Evolutionary conservation across 2,888 invertebrate species (phyloP), one percentile per base, ranked within the genome.

Genomic region (Diarsia rubi): DNA sequence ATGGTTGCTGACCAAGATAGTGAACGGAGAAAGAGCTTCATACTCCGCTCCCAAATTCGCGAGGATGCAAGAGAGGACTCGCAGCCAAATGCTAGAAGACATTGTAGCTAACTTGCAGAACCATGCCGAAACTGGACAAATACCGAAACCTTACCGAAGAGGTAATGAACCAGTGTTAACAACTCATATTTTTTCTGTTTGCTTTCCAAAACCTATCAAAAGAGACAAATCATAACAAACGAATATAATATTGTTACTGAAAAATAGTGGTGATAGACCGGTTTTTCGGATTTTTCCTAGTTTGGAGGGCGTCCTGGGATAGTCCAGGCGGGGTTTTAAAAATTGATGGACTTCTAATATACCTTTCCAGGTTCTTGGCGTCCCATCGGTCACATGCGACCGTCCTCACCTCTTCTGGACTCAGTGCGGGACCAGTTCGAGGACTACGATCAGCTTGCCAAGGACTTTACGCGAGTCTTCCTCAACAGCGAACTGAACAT

Each of bases 11-110:
- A 99, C 99, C 19, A 99, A 99, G 95, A 98, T 99, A 84, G 99
- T 99, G 5, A 99, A 99, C 89, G 99, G 99, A 0, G 99, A 99
- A 94, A 97, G 99, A 82, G 99, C 99, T 45, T 98, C 98, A 77
- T 99, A 99, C 92, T 99, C 99, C 0, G 99, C 99, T 1, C 99
- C 99, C 0, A 99, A 99, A 94, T 99, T 99, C 91, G 99, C 99
- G 0, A 97, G 99, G 86, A 99, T 99, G 99, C 98, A 99, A 93
- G 99, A 99, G 91, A 97, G 99, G 78, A 99, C 99, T 0, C 97
- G 99, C 52, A 98, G 98, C 81, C 99, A 99, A 94, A 99, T 99
- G 99, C 97, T 99, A 52, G 99, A 99, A 94, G 99, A 99, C 91
- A 98, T 99, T 79, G 99, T 99, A 14, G 99, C 99, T 84, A 99